phyloP scores from a whole-genome alignment of 2,888 invertebrate genomes.

The Pandemis cinnamomeana region DNA sequence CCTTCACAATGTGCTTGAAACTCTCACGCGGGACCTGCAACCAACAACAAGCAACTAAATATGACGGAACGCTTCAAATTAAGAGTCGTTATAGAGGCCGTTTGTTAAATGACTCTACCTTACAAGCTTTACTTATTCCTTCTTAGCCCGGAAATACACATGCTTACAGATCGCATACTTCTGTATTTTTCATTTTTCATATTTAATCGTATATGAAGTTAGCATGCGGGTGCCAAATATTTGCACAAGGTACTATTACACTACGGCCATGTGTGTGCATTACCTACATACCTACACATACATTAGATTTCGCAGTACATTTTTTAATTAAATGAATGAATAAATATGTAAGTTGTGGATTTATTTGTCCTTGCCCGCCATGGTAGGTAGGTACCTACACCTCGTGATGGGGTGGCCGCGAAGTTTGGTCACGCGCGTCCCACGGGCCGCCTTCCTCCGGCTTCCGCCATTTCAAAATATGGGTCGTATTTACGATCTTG shows the following conservation, averaged over 20 bases:
- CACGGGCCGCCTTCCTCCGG: neutral
- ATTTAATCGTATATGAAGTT: too few species aligned
- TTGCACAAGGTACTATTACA: too few species aligned
- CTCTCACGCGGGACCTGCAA: conserved; percentile 85
- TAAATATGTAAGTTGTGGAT: neutral
- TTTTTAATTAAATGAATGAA: neutral
- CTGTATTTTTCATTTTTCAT: too few species aligned
- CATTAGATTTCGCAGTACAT: neutral
- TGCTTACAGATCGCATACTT: too few species aligned
- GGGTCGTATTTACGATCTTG: neutral
- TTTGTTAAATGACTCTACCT: too few species aligned
- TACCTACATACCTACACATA: too few species aligned
- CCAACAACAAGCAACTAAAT: conserved; percentile 37
- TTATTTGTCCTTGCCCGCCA: neutral
- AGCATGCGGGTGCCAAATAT: too few species aligned
- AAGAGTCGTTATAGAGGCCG: too few species aligned
- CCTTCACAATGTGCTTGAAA: conserved; percentile 89
- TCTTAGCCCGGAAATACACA: too few species aligned
- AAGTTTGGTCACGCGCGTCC: neutral
- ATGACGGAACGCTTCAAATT: neutral
- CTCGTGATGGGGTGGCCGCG: neutral
- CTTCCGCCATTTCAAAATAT: neutral
- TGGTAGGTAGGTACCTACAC: too few species aligned
- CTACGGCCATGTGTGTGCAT: too few species aligned
- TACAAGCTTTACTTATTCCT: too few species aligned